Conservation (phyloP, 2,797 vertebrate species). For the Xenopus petersii region DNA sequence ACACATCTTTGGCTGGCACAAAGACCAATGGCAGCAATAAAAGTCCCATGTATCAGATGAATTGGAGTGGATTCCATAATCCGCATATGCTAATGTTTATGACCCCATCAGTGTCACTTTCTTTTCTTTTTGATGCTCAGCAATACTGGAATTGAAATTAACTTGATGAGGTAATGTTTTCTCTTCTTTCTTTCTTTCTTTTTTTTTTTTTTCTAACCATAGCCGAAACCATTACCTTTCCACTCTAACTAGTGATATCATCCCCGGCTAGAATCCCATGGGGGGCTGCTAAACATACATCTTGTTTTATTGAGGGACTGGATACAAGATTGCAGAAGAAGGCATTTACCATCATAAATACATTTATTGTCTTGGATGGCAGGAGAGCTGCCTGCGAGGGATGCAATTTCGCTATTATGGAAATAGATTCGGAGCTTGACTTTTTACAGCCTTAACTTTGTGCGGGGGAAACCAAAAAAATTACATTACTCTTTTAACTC, state of each 20-base stretch:
- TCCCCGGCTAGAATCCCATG: slow-evolving; percentile 61
- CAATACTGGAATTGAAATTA: slow-evolving; percentile 71
- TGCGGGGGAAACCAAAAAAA: background rate
- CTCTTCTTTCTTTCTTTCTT: slow-evolving; percentile 49
- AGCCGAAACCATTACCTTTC: slow-evolving; percentile 67
- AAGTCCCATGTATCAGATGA: slow-evolving; percentile 58
- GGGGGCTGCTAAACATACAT: slow-evolving; percentile 66
- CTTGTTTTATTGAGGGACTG: slow-evolving; percentile 58
- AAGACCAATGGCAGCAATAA: slow-evolving; percentile 57
- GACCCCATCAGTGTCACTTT: slow-evolving; percentile 71
- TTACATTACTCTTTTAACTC: slow-evolving; percentile 56
- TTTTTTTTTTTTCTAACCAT: slow-evolving; percentile 67
- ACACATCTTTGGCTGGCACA: slow-evolving; percentile 45
- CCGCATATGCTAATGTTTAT: slow-evolving; percentile 71
- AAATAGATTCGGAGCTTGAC: slow-evolving; percentile 58
- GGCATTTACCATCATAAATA: slow-evolving; percentile 61
- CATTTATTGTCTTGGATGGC: slow-evolving; percentile 59
- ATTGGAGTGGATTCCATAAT: slow-evolving; percentile 64
- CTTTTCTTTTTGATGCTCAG: slow-evolving; percentile 69
- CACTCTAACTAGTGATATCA: slow-evolving; percentile 70
- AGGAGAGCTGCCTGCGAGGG: slow-evolving; percentile 62
- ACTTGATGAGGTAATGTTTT: slow-evolving; percentile 77
- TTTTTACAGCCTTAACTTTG: slow-evolving; percentile 51
- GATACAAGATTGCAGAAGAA: slow-evolving; percentile 61
- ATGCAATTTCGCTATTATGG: slow-evolving; percentile 57